These are phyloP conservation scores for Rosalia funebris DNA, from an alignment of 2,888 invertebrate genomes.

Conservation along the genomic window DNA sequence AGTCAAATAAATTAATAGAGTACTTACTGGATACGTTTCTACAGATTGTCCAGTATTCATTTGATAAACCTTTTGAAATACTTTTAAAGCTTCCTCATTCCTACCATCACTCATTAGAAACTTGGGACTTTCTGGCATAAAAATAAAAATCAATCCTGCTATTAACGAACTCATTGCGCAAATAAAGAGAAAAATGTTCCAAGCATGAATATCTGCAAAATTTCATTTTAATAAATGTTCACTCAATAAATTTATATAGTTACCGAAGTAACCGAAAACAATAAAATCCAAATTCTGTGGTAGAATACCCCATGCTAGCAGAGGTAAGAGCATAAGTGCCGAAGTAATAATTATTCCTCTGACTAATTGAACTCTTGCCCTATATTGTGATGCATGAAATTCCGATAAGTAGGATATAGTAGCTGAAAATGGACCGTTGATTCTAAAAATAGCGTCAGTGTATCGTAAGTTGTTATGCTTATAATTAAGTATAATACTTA, in stretches of 20 bases:
- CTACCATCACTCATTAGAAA: conserved; percentile 77
- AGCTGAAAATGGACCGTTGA: conserved; percentile 76
- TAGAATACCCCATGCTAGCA: conserved; percentile 74
- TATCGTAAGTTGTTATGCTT: no score
- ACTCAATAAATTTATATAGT: neutral
- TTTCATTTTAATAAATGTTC: neutral
- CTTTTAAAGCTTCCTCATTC: conserved; percentile 72
- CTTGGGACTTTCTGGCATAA: conserved; percentile 81
- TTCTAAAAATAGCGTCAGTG: no score
- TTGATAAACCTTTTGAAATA: conserved; percentile 72
- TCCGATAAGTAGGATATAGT: conserved; percentile 77
- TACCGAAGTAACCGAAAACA: conserved; percentile 16
- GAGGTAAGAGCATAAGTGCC: conserved; percentile 10
- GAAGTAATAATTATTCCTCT: conserved; percentile 61
- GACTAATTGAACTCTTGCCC: conserved; percentile 71
- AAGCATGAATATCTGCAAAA: conserved; percentile 66
- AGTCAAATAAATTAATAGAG: neutral
- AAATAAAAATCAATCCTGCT: conserved; percentile 69
- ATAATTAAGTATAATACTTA: conserved; percentile 1
- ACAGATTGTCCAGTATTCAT: conserved; percentile 67
- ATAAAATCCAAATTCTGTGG: conserved; percentile 63
- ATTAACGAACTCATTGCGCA: conserved; percentile 73
- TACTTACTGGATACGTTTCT: conserved; percentile 15
- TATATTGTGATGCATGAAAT: conserved; percentile 72
- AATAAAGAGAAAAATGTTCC: conserved; percentile 71